Conservation (phyloP, 2,797 vertebrate species). For the Acestrorhynchus altus region DNA sequence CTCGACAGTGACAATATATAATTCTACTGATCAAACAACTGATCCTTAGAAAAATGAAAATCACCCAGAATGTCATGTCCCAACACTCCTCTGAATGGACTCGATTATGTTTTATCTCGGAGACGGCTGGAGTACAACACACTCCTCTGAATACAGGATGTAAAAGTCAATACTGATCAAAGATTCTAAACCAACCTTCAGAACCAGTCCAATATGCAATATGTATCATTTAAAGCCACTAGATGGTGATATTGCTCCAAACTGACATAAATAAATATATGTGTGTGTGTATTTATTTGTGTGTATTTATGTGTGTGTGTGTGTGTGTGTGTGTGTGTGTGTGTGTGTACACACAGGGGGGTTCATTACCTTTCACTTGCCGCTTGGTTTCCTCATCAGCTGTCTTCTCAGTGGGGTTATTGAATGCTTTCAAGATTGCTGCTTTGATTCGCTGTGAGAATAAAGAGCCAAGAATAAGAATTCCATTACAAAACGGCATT, state of each 20-base stretch:
- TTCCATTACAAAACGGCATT: constrained; percentile 15
- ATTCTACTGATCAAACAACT: too few species aligned
- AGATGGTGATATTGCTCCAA: constrained; percentile 76
- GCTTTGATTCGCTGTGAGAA: constrained; percentile 89
- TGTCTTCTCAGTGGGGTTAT: constrained; percentile 95
- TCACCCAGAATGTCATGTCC: too few species aligned
- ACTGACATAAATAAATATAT: background rate
- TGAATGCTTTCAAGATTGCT: constrained; percentile 96
- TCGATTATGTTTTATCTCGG: too few species aligned
- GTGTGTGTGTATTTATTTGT: background rate
- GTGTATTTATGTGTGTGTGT: too few species aligned
- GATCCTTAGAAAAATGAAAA: too few species aligned
- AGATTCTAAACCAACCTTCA: too few species aligned
- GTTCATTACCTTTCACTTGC: constrained; percentile 92
- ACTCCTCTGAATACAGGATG: too few species aligned
- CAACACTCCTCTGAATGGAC: too few species aligned
- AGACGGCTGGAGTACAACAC: too few species aligned
- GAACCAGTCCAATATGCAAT: background rate
- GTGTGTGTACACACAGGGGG: background rate
- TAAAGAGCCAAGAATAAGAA: background rate
- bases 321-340: constrained; percentile 1
- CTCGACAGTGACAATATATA: too few species aligned
- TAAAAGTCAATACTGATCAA: too few species aligned
- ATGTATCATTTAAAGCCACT: constrained; percentile 43
- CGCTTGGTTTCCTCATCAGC: constrained; percentile 95